Base-by-base conservation (phyloP, 2,888 invertebrate genomes). In the Apeira syringaria region DNA sequence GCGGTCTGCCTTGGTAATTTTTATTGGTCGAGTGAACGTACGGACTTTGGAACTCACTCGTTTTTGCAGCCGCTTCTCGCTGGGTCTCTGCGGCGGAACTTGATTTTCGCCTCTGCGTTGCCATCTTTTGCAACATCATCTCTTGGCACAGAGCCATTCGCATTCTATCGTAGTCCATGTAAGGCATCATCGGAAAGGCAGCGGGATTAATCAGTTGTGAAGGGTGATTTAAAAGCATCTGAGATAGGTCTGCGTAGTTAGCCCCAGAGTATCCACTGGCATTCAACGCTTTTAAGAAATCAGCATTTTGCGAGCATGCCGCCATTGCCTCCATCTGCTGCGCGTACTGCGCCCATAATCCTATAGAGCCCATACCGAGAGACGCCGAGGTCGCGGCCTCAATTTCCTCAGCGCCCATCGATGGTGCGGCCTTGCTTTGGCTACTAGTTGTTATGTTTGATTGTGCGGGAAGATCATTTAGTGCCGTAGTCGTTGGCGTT, bases 91-190 rank as follows among this genome's bases (percentile, higher is more conserved):
- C 59, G 18, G 68, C 59, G 18, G 71, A 41, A 27, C 54, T 62
- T 17, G 69, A 58, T 56, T 88, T 86, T 5, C 80, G 61, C 36
- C 86, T 71, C 45, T 88, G 89, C 2, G 77, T 61, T 1, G 27
- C 22, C 33, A 34, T 25, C n/a, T 38, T 33, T 12, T 40, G 35
- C 6, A 30, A 27, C 81, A 94, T 89, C 1, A 92, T 92, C 68
- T 94, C 94, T 61, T 94, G 94, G 94, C 94, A 94, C 88, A 94
- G 91, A 0, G 92, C 92, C 56, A 92, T 77, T 56, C 92, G 92
- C 56, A 92, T 70, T 56, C 87, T 91, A 8, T 86, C 87, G 64
- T 91, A 92, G 50, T 91, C 91, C 87, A 87, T 70, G 3, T 69
- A 74, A 1, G 86, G 78, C 75, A 84, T 72, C 68, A 80, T 74